Evolutionary conservation across 2,888 invertebrate genomes (phyloP).

Genomic region (Torymus auratus): DNA sequence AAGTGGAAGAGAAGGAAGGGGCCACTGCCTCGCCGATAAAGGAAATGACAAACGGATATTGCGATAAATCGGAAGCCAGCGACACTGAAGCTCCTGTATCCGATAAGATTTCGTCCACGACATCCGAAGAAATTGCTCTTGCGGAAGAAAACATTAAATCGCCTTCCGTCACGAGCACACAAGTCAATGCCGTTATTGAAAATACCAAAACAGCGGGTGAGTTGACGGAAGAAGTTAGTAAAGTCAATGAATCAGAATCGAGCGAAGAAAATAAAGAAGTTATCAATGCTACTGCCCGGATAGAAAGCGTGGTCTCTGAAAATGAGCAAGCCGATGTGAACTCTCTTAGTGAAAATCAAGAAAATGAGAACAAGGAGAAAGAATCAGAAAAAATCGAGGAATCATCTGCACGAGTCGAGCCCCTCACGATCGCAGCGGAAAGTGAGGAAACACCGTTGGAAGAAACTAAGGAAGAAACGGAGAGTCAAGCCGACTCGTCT

Average conservation of each 20-base stretch:
- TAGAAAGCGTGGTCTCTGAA: conserved; percentile 3
- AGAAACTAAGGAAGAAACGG: conserved; percentile 61
- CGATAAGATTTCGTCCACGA: conserved; percentile 47
- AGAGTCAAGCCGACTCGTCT: conserved; percentile 73
- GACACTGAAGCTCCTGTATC: conserved; percentile 44
- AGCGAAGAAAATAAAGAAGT: conserved; percentile 47
- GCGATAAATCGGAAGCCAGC: conserved; percentile 48
- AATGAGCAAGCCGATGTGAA: conserved; percentile 10
- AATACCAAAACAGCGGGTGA: conserved; percentile 18
- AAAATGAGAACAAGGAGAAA: conserved; percentile 52
- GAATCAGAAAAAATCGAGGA: conserved; percentile 21
- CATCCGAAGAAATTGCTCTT: conserved; percentile 26
- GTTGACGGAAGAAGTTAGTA: conserved; percentile 45
- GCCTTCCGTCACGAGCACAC: neutral
- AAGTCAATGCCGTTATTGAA: conserved; percentile 23
- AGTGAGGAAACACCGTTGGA: conserved; percentile 36
- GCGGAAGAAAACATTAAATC: conserved; percentile 18
- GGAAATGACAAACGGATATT: conserved; percentile 58
- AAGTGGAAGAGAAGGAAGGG: conserved; percentile 54
- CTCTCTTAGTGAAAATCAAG: conserved; percentile 33
- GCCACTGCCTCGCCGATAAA: conserved; percentile 49
- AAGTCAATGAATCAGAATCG: conserved; percentile 33
- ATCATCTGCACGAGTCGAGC: conserved; percentile 44
- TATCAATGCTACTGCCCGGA: conserved; percentile 50
- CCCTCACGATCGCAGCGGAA: conserved; percentile 30